These are phyloP conservation scores for Moxostoma hubbsi DNA, from an alignment of 2,797 vertebrate genomes.

Conservation along the genomic window DNA sequence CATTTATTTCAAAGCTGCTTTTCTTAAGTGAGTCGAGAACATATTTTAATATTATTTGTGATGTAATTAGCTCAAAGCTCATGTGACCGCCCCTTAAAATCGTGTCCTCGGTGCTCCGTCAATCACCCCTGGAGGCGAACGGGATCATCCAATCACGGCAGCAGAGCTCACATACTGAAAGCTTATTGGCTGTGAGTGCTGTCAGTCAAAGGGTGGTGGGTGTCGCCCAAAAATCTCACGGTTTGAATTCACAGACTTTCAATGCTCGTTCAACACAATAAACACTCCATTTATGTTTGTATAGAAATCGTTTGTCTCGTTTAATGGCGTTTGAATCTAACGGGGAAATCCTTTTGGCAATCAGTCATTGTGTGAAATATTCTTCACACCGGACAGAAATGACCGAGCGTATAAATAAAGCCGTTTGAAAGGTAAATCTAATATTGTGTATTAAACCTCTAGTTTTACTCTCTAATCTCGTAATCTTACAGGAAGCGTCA, in stretches of 20 bases:
- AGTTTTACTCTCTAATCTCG: conserved; percentile 49
- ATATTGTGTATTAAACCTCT: conserved; percentile 50
- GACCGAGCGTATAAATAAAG: conserved; percentile 16
- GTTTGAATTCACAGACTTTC: background rate
- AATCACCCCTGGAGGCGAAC: background rate
- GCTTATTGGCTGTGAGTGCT: conserved; percentile 26
- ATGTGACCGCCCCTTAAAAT: background rate
- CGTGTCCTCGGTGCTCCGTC: conserved; percentile 41
- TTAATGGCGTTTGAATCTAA: conserved; percentile 24
- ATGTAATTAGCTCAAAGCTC: too few species aligned
- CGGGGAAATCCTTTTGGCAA: conserved; percentile 36
- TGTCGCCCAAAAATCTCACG: background rate
- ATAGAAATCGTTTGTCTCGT: background rate
- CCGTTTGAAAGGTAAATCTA: conserved; percentile 34
- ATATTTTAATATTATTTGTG: too few species aligned
- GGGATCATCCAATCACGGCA: conserved; percentile 22
- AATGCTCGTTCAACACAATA: background rate
- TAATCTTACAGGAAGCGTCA: conserved; percentile 56
- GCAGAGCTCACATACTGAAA: conserved; percentile 25
- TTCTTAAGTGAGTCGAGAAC: too few species aligned
- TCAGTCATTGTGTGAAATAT: conserved; percentile 33
- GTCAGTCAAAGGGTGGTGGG: conserved; percentile 37
- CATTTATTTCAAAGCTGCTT: too few species aligned
- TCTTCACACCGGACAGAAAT: conserved; percentile 21
- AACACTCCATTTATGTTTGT: background rate